Percentiles rank a stretch among this genome's conserved stretches.
These are phyloP conservation scores for Apogon hyalosoma DNA, from an alignment of 2,797 vertebrate genomes.

Conservation along the genomic window DNA sequence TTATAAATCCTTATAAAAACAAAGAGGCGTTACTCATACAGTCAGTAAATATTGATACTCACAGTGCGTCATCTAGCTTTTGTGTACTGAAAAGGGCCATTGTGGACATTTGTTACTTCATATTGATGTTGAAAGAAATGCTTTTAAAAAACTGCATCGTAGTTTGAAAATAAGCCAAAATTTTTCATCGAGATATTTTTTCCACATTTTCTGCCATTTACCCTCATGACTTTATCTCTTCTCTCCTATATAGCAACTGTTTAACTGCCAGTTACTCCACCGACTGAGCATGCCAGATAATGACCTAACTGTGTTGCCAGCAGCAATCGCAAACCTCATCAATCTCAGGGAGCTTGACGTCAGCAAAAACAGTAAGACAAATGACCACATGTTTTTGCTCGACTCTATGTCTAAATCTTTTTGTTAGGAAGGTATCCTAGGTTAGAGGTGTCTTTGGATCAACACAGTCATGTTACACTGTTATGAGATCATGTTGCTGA, in stretches of 20 bases:
- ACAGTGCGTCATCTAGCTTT: background rate
- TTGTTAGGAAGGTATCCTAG: background rate
- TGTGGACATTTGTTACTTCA: background rate
- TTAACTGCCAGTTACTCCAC: constrained; percentile 97
- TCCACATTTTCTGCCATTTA: background rate
- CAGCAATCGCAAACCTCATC: constrained; percentile 97
- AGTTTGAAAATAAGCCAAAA: background rate
- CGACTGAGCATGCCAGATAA: constrained; percentile 99
- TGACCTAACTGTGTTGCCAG: constrained; percentile 94
- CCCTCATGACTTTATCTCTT: constrained; percentile 13
- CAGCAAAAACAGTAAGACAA: constrained; percentile 98
- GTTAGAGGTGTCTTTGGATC: background rate
- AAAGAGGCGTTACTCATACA: background rate
- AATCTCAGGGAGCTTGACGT: constrained; percentile 99
- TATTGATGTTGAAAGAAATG: constrained; percentile 8
- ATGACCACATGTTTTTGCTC: background rate
- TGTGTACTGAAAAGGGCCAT: constrained; percentile 8
- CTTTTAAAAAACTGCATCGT: constrained; percentile 8
- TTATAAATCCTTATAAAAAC: background rate
- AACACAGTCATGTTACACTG: background rate
- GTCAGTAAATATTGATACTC: background rate
- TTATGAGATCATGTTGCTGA: constrained; percentile 13
- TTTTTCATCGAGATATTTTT: background rate
- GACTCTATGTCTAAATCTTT: background rate
- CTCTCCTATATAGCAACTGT: constrained; percentile 91